Evolutionary conservation across 1,140 invertebrate genomes (phyloP), one percentile per base, ranked within the genome.

Genomic region (Ganaspis sp.): DNA sequence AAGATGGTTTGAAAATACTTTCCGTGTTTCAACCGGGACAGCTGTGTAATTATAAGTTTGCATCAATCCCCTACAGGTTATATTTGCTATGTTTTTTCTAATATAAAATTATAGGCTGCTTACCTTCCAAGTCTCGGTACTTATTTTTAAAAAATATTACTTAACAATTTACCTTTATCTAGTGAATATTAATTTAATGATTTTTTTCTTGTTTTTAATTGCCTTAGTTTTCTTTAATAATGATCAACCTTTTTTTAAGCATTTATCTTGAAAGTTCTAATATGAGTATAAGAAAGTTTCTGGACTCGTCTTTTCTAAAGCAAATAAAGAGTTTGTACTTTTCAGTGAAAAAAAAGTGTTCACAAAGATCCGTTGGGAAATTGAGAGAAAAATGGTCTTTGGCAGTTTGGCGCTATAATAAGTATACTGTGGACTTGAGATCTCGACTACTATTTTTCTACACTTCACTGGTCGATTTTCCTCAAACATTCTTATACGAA

Each of bases 1-100:
- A 26, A 34, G 37, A 70, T 74, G 15, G 34, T 38, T 29, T 21
- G 71, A 78, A 72, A 49, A 53, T 26, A 58, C 34, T 40, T 17
- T 69, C 26, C 38, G 4, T 26, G 29, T 9, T 12, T 1, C 11
- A 0, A 45, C 12, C 45, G 4, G 45, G 17, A 34, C 42, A 49
- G 45, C n/a, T 19, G 29, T 34, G 45, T 49, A 49, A 49, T 49
- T 49, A 49, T 49, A 49, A 49, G 17, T 49, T 49, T 49, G 15
- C 45, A 34, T 34, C 29, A 34, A 6, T 34, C 29, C 29, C 29
- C 29, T 6, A 34, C n/a, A n/a, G n/a, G n/a, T n/a, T n/a, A n/a
- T n/a, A n/a, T n/a, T 34, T 34, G 29, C 29, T 34, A 34, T 6
- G 29, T 6, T 34, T 34, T 34, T 34, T 34, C 29, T 34, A 34